Conservation (phyloP, 2,113 vertebrate species). For the Tragelaphus scriptus region DNA sequence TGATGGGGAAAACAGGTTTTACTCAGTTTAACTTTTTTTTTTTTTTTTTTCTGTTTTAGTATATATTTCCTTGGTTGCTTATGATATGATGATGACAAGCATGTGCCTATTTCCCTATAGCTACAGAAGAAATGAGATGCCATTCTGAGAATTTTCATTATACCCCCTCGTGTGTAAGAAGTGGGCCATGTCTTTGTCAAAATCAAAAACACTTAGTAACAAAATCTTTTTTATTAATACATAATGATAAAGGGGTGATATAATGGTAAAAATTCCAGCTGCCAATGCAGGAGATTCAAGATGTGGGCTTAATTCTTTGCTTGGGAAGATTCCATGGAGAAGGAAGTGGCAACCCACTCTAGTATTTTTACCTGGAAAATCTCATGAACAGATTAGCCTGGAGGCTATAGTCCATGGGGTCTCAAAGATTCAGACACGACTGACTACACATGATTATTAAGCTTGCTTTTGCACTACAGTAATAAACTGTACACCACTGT, state of each 20-base stretch:
- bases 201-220: not conserved
- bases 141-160: not conserved
- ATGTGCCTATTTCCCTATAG: not conserved
- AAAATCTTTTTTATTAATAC: not conserved
- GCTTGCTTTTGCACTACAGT: not conserved
- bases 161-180: not conserved
- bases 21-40: not conserved
- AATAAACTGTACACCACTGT: not conserved
- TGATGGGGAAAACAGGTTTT: not conserved
- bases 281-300: not conserved
- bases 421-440: not conserved
- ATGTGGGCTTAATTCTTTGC: not conserved
- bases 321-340: not conserved
- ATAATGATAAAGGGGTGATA: not conserved
- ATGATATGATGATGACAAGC: not conserved
- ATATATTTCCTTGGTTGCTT: not conserved
- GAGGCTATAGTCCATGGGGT: not conserved
- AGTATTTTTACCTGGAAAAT: not conserved
- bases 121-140: not conserved
- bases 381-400: not conserved
- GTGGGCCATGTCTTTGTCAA: not conserved
- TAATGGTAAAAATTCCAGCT: not conserved
- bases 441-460: not conserved
- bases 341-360: not conserved
- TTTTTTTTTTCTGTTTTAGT: not conserved